Base-by-base conservation (phyloP, 2,888 invertebrate species). In the Drosophila algonquin region DNA sequence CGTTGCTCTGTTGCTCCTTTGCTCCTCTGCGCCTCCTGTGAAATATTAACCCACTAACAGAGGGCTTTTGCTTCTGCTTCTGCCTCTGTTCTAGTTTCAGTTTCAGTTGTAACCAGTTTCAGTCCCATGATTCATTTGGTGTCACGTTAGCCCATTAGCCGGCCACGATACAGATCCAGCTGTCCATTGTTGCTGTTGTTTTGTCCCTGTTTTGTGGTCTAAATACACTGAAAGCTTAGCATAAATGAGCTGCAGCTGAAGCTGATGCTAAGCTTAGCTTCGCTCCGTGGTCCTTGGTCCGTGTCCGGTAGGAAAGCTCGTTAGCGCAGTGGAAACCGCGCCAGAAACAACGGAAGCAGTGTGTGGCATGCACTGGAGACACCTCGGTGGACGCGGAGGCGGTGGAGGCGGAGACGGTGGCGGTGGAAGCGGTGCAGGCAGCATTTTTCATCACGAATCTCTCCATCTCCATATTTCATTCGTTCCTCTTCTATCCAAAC, bases 241-340 rank as follows among this genome's bases (percentile, higher is more conserved):
- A 85, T 85, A 87, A 89, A 85, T 89, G 81, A 87, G 81, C 73
- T 77, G 74, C 69, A 27, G 27, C 6, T 7, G 27, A 70, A 71
- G 70, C 63, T 50, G 57, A 62, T 24, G 50, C 58, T 57, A 63
- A 32, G 32, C 32, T 77, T 74, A 71, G 72, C 73, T 24, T 4
- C 24, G 24, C 24, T 24, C 24, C 24, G 24, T 24, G 24, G 24
- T 24, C 24, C 21, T 2, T 60, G 73, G 47, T 74, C 58, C 73
- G 89, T 70, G 80, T 84, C 83, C 83, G 83, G 87, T 88, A 83
- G 69, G 89, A 88, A 84, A 84, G 89, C 83, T 84, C 83, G 88
- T 84, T 84, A 84, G 83, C 80, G 69, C 45, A 68, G 45, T 67
- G 68, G 50, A 12, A 50, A 44, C 67, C 55, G 51, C 61, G 67